phyloP scores from a whole-genome alignment of 1,140 invertebrate genomes.

The Cheumatopsyche charites region DNA sequence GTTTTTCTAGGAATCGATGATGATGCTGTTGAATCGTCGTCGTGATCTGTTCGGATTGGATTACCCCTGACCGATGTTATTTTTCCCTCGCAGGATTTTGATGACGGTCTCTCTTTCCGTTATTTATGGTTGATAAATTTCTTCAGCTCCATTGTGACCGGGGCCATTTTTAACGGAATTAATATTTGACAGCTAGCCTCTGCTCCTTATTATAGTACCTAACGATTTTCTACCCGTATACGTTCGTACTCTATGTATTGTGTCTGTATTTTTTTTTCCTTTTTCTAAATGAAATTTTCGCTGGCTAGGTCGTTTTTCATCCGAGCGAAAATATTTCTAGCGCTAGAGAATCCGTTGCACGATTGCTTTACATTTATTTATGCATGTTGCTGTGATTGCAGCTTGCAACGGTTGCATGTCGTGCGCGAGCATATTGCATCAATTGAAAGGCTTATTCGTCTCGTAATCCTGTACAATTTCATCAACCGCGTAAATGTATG shows the following conservation, averaged over 20 bases:
- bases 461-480: constrained; percentile 13
- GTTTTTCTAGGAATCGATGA: no score
- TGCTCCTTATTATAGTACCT: constrained; percentile 39
- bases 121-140: constrained; percentile 48
- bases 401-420: constrained; percentile 6
- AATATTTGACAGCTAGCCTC: constrained; percentile 47
- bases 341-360: not conserved
- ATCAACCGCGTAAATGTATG: constrained; percentile 4
- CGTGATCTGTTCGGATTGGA: constrained; percentile 24
- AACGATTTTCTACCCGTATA: constrained; percentile 35
- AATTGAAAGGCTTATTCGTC: constrained; percentile 20
- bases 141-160: constrained; percentile 40
- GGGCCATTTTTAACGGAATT: constrained; percentile 48
- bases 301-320: not conserved
- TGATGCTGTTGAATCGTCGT: not conserved
- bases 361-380: constrained; percentile 21
- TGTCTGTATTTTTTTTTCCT: not conserved
- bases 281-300: not conserved
- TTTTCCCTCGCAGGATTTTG: constrained; percentile 32
- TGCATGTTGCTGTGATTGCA: constrained; percentile 21
- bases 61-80: constrained; percentile 31
- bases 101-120: constrained; percentile 43
- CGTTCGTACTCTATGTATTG: not conserved
- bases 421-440: constrained; percentile 14
- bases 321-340: not conserved